Evolutionary conservation across 2,113 vertebrate species (phyloP), one percentile per base, ranked within the genome.

Genomic region (Theristicus caerulescens): DNA sequence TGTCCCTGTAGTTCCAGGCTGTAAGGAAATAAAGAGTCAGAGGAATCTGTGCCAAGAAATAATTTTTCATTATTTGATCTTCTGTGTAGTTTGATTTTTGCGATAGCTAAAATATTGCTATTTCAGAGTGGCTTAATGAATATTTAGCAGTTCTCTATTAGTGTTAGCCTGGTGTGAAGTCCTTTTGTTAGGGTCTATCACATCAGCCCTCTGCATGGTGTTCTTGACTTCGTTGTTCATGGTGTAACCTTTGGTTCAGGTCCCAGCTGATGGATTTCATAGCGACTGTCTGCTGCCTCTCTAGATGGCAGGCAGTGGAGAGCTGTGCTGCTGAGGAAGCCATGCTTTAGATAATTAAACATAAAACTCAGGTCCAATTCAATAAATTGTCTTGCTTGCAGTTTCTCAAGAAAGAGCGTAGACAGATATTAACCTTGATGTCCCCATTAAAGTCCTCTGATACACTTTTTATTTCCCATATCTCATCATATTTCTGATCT

Each of bases 291-390:
- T 59, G 86, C 87, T 54, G 61, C 73, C 90, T 88, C 83, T 66
- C 57, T 29, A 29, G 55, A 55, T 11, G n/a, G 80, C 96, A 94
- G 86, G 94, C 61, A 11, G 14, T 13, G 79, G 66, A 70, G 90
- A 83, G 69, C 69, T 11, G 26, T 78, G 94, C 70, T 80, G 91
- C 94, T 90, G 19, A 96, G 86, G 86, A 95, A 91, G 62, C 73
- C 89, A 27, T 3, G 46, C 27, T 52, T 97, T 86, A 93, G 94
- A 91, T 95, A 97, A 98, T 98, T 97, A 97, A 95, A 94, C 93
- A 46, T 36, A 92, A 97, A 97, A 78, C 44, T 77, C 61, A 4
- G 89, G 93, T 93, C 89, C 19, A 10, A 13, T 74, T 74, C 89
- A 47, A 71, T 87, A 95, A 97, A 96, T 92, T 94, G 88, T 96